A percentile compares a stretch with the other conserved stretches of the same genome.
These are phyloP conservation scores for Cladopsammia gracilis DNA, from an alignment of 64 coral and sea anemone genomes.

Conservation along the genomic window DNA sequence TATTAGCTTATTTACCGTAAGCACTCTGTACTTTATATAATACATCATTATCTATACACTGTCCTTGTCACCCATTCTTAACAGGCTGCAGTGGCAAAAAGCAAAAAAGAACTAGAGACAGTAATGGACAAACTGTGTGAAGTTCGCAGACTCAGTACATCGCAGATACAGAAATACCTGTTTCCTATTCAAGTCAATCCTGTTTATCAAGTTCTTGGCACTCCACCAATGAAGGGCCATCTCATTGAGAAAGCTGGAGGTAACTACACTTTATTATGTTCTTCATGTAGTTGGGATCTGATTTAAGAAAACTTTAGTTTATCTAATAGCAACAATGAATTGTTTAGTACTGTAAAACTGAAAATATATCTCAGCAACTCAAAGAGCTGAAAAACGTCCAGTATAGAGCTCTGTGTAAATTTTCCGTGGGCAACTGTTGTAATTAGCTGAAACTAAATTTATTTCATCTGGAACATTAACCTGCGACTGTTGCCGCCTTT, in stretches of 20 bases:
- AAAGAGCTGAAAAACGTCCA: too few relatives aligned
- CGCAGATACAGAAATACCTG: constrained; percentile 86
- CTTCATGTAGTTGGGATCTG: neutral
- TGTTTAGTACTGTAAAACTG: too few relatives aligned
- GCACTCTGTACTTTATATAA: too few relatives aligned
- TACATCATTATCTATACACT: neutral
- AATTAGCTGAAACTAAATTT: too few relatives aligned
- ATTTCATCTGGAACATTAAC: too few relatives aligned
- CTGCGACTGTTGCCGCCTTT: too few relatives aligned
- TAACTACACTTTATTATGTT: neutral
- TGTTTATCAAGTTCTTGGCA: constrained; percentile 80
- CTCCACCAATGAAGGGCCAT: constrained; percentile 39
- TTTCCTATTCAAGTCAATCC: constrained; percentile 84
- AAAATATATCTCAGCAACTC: too few relatives aligned
- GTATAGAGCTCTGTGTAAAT: too few relatives aligned
- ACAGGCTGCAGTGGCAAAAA: constrained; percentile 50
- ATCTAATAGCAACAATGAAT: too few relatives aligned
- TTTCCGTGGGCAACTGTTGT: too few relatives aligned
- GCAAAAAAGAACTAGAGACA: constrained; percentile 53
- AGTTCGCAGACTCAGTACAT: constrained; percentile 73
- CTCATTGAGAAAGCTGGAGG: neutral
- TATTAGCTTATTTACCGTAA: too few relatives aligned
- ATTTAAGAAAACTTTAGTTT: neutral
- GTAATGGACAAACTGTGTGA: constrained; percentile 64
- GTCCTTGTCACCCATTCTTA: neutral